These are phyloP conservation scores for Arothron firmamentum DNA, from an alignment of 2,113 vertebrate genomes.

Conservation along the genomic window DNA sequence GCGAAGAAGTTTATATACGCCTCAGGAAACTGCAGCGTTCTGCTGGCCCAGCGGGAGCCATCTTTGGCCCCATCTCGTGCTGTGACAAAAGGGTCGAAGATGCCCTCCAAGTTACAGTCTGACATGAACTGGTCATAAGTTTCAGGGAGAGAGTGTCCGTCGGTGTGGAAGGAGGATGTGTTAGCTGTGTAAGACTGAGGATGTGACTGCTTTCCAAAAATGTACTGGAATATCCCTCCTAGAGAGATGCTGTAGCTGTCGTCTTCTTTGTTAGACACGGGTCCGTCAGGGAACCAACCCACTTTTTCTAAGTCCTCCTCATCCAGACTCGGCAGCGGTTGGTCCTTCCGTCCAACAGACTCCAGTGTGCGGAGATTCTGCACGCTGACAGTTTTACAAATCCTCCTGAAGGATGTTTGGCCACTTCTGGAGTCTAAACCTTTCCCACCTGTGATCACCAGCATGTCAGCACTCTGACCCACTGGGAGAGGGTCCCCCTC, in stretches of 20 bases:
- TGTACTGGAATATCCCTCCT: slow-evolving; percentile 61
- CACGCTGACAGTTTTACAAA: slow-evolving; percentile 68
- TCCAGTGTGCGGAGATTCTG: slow-evolving; percentile 64
- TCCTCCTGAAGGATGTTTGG: slow-evolving; percentile 43
- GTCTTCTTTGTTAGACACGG: neutral
- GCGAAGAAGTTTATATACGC: slow-evolving; percentile 87
- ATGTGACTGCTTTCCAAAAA: slow-evolving; percentile 56
- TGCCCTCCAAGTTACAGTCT: slow-evolving; percentile 71
- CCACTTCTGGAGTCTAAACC: slow-evolving; percentile 3
- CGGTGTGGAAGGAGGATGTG: slow-evolving; percentile 4
- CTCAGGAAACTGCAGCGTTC: slow-evolving; percentile 77
- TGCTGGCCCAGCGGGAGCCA: slow-evolving; percentile 43
- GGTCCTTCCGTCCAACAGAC: slow-evolving; percentile 24
- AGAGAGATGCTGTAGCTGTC: slow-evolving; percentile 55
- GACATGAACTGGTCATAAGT: slow-evolving; percentile 87
- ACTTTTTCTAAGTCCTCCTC: slow-evolving; percentile 22
- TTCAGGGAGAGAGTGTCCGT: slow-evolving; percentile 79
- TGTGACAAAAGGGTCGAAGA: slow-evolving; percentile 55
- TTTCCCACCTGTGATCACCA: too few relatives aligned
- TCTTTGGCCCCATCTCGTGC: slow-evolving; percentile 29
- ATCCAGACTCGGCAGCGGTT: slow-evolving; percentile 30
- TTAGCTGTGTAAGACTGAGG: slow-evolving; percentile 30
- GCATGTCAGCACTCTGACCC: too few relatives aligned
- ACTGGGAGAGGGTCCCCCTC: neutral
- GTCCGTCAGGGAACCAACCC: slow-evolving; percentile 22